A percentile compares a stretch with the other conserved stretches of the same genome.
Evolutionary conservation across 2,888 invertebrate species (phyloP).

Genomic region (Dynastes maya): DNA sequence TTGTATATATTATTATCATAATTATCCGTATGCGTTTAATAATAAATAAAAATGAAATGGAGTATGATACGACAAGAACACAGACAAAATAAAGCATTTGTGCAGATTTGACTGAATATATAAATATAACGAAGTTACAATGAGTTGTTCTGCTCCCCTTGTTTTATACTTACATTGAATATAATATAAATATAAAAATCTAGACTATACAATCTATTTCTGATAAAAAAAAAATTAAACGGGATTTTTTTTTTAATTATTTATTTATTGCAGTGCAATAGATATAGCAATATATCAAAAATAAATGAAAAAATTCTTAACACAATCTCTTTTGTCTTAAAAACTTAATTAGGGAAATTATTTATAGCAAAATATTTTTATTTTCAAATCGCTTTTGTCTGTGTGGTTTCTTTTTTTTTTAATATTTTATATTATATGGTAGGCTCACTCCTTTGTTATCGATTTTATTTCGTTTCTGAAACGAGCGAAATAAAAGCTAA

Average conservation of each 20-base stretch:
- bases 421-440: conserved; percentile 58
- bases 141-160: conserved; percentile 19
- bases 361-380: not conserved
- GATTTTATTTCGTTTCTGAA: not conserved
- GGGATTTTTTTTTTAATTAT: conserved; percentile 39
- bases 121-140: conserved; percentile 9
- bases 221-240: conserved; percentile 38
- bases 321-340: too few species aligned
- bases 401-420: conserved; percentile 57
- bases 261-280: conserved; percentile 58
- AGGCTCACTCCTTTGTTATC: conserved; percentile 66
- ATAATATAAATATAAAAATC: conserved; percentile 6
- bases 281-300: conserved; percentile 7
- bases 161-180: conserved; percentile 3
- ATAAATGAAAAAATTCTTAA: not conserved
- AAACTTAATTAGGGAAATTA: too few species aligned
- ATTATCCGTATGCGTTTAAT: conserved; percentile 48
- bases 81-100: conserved; percentile 54
- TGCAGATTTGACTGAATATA: conserved; percentile 41
- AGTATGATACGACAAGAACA: conserved; percentile 36
- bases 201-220: conserved; percentile 49
- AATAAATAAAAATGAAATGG: conserved; percentile 25
- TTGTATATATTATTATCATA: conserved; percentile 47
- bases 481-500: not conserved
- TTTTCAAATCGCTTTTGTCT: conserved; percentile 61